Evolutionary conservation across 1,140 invertebrate species (phyloP).

Genomic region (Charaxes varanes): DNA sequence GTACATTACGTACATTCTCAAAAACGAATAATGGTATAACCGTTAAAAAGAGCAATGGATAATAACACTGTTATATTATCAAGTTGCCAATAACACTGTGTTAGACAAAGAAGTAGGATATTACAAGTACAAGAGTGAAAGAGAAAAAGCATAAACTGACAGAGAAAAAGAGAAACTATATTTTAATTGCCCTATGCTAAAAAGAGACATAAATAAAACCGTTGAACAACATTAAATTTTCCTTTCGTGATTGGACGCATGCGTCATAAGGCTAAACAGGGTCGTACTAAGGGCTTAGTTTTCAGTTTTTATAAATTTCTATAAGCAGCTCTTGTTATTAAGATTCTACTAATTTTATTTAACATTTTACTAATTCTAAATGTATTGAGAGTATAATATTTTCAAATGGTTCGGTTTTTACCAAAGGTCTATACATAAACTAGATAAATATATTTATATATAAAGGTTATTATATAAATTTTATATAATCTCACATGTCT

Average conservation of each 20-base stretch:
- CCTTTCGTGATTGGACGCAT: constrained; percentile 60
- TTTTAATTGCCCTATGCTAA: constrained; percentile 10
- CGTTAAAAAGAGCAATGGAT: constrained; percentile 18
- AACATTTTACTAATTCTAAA: too few relatives aligned
- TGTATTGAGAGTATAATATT: too few relatives aligned
- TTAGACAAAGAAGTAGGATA: constrained; percentile 32
- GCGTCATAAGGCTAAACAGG: constrained; percentile 53
- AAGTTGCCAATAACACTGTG: constrained; percentile 40
- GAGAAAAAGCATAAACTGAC: constrained; percentile 27
- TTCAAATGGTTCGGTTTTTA: too few relatives aligned
- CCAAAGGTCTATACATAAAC: too few relatives aligned
- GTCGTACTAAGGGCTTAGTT: constrained; percentile 24
- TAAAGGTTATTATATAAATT: too few relatives aligned
- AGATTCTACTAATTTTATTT: too few relatives aligned
- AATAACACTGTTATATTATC: constrained; percentile 13
- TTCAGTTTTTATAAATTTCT: neutral
- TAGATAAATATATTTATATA: too few relatives aligned
- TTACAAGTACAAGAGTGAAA: constrained; percentile 7
- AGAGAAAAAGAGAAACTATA: constrained; percentile 26
- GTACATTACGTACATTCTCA: constrained; percentile 11
- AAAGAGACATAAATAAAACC: constrained; percentile 50
- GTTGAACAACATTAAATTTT: constrained; percentile 47
- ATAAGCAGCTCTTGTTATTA: too few relatives aligned
- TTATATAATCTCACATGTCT: too few relatives aligned
- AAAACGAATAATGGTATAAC: neutral